These are phyloP conservation scores for Diabrotica virgifera DNA, from an alignment of 1,140 invertebrate genomes.

Conservation along the genomic window DNA sequence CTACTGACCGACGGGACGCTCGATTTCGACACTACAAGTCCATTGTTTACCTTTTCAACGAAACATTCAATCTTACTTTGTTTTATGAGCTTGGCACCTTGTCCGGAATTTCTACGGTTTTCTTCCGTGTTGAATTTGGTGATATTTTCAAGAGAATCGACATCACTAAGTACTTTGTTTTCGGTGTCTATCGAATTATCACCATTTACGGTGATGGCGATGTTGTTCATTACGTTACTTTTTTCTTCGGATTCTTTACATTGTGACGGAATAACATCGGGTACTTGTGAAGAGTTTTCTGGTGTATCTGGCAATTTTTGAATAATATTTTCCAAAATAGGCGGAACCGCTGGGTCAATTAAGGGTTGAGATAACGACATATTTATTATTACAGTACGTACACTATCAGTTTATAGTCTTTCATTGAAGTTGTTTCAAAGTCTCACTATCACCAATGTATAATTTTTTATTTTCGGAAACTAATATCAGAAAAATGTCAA, in stretches of 20 bases:
- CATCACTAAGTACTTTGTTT: neutral
- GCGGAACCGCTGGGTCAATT: constrained; percentile 13
- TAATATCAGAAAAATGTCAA: no score
- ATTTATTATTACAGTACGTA: constrained; percentile 5
- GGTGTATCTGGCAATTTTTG: constrained; percentile 1
- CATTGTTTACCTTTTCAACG: constrained; percentile 15
- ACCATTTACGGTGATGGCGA: neutral
- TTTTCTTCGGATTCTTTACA: neutral
- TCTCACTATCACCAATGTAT: no score
- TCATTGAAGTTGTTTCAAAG: neutral
- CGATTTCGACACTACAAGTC: neutral
- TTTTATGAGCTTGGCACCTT: constrained; percentile 11
- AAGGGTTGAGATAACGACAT: constrained; percentile 15
- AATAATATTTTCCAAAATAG: constrained; percentile 5
- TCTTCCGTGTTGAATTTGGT: constrained; percentile 1
- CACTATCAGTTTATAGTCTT: neutral
- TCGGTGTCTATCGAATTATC: neutral
- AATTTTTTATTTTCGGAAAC: no score
- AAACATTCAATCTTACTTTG: constrained; percentile 6
- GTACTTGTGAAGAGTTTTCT: neutral
- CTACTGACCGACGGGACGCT: constrained; percentile 28
- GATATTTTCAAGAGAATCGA: neutral
- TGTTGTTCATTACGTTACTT: neutral
- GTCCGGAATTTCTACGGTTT: neutral
- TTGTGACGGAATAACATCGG: neutral